Evolutionary conservation across 2,797 vertebrate species (phyloP).

Genomic region (Liparis tanakae): DNA sequence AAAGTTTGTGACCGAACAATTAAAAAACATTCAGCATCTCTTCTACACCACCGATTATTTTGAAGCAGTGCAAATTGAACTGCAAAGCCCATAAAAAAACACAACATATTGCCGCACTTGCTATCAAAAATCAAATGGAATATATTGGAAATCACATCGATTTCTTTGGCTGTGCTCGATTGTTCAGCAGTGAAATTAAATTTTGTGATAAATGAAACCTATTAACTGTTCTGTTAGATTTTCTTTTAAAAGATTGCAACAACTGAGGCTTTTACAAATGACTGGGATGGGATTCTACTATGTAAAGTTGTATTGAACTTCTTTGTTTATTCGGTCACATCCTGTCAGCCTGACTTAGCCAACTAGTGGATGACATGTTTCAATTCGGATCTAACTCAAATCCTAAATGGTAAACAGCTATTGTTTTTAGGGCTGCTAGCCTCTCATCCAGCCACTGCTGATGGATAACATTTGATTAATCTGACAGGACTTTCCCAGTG

Average conservation of each 20-base stretch:
- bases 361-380: constrained; percentile 54
- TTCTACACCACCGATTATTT: constrained; percentile 34
- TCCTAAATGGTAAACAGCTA: constrained; percentile 56
- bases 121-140: constrained; percentile 51
- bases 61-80: constrained; percentile 38
- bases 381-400: constrained; percentile 53
- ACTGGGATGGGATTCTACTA: constrained; percentile 52
- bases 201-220: constrained; percentile 60
- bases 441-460: constrained; percentile 45
- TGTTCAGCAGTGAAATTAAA: constrained; percentile 57
- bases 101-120: constrained; percentile 47
- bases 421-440: constrained; percentile 53
- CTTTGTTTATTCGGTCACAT: constrained; percentile 70
- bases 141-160: constrained; percentile 50
- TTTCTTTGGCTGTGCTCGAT: constrained; percentile 45
- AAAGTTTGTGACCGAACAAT: constrained; percentile 38
- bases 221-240: constrained; percentile 57
- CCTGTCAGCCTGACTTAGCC: constrained; percentile 63
- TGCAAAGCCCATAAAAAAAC: constrained; percentile 50
- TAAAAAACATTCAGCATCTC: constrained; percentile 29
- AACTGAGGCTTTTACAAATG: constrained; percentile 65
- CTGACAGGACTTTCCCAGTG: constrained; percentile 59
- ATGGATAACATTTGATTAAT: constrained; percentile 64
- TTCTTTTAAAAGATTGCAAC: constrained; percentile 58
- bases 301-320: constrained; percentile 63